Conservation (phyloP, 2,113 vertebrate genomes). For the Amphiprion percula region DNA sequence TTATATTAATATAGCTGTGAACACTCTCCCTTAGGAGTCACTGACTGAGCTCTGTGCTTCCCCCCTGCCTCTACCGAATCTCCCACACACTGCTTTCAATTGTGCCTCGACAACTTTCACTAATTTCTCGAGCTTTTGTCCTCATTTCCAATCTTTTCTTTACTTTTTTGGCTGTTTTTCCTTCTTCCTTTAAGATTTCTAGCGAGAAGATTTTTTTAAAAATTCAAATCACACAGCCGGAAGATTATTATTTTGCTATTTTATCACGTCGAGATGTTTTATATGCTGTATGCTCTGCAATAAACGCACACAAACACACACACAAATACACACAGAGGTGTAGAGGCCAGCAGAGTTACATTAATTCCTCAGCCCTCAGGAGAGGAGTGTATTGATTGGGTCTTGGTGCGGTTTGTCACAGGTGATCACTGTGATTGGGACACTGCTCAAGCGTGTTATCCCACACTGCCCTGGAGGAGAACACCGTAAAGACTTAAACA, state of each 20-base stretch:
- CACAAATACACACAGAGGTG: conserved; percentile 12
- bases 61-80: conserved; percentile 31
- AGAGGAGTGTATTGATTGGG: conserved; percentile 69
- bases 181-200: neutral
- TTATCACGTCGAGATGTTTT: neutral
- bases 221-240: neutral
- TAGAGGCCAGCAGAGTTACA: conserved; percentile 47
- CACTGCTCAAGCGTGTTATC: conserved; percentile 71
- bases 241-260: neutral
- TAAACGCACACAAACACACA: conserved; percentile 20
- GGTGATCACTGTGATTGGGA: conserved; percentile 78
- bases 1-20: conserved; percentile 77
- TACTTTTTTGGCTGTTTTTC: neutral
- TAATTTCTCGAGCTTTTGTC: conserved; percentile 22
- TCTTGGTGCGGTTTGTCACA: conserved; percentile 76
- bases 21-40: conserved; percentile 70
- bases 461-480: conserved; percentile 55
- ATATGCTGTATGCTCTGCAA: neutral
- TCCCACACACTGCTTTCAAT: conserved; percentile 64
- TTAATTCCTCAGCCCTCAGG: conserved; percentile 58
- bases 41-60: conserved; percentile 34
- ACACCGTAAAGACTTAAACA: conserved; percentile 56
- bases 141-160: conserved; percentile 10
- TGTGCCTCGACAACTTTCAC: conserved; percentile 42
- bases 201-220: neutral